Evolutionary conservation across 2,113 vertebrate genomes (phyloP).

Genomic region (Lasiurus borealis): DNA sequence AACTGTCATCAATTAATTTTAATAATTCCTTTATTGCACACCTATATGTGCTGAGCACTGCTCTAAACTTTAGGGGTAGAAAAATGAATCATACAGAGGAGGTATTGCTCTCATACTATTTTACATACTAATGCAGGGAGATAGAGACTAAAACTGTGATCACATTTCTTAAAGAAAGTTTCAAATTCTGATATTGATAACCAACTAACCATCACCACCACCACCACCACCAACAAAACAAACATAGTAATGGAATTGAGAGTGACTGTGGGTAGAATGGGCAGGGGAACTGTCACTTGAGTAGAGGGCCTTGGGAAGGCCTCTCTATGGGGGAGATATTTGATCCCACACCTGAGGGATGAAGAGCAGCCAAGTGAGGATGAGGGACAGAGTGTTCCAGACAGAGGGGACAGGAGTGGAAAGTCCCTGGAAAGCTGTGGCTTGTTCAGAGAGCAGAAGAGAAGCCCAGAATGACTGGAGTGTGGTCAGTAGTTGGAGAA

Average conservation of each 20-base stretch:
- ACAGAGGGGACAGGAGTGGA: neutral
- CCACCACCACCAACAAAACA: neutral
- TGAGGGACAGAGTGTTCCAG: neutral
- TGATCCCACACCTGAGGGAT: neutral
- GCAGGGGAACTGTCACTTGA: rapidly evolving
- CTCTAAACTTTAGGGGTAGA: neutral
- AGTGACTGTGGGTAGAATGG: neutral
- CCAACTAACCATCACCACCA: neutral
- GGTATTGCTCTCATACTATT: neutral
- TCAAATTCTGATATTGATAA: neutral
- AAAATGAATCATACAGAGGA: neutral
- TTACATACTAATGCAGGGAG: neutral
- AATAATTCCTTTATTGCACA: neutral
- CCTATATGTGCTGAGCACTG: rapidly evolving
- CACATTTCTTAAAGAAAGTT: neutral
- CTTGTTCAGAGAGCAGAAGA: neutral
- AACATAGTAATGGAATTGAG: neutral
- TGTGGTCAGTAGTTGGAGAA: neutral
- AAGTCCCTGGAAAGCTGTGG: neutral
- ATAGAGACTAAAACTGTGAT: neutral
- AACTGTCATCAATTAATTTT: neutral
- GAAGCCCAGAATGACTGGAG: neutral
- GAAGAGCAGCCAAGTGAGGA: neutral
- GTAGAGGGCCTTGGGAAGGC: neutral
- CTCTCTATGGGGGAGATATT: neutral